phyloP scores from a whole-genome alignment of 2,113 vertebrate genomes.

The Melanotaenia duboulayi region DNA sequence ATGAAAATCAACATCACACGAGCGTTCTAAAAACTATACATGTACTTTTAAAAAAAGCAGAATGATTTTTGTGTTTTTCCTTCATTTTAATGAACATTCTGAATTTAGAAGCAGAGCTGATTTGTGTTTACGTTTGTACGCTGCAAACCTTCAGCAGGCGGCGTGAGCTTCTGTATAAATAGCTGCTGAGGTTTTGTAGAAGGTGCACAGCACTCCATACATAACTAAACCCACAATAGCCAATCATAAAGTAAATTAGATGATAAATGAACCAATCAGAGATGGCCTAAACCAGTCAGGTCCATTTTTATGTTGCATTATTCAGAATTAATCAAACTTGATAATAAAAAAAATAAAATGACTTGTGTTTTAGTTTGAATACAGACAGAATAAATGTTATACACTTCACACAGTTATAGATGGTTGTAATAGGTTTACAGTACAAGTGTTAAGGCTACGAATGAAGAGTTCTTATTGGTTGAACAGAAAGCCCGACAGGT shows the following conservation, averaged over 20 bases:
- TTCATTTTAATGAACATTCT: slow-evolving; percentile 48
- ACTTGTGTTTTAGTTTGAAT: slow-evolving; percentile 22
- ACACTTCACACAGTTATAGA: slow-evolving; percentile 1
- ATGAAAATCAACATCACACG: slow-evolving; percentile 62
- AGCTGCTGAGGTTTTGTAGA: slow-evolving; percentile 49
- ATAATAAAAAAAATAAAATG: slow-evolving; percentile 28
- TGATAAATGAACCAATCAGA: slow-evolving; percentile 50
- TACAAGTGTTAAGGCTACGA: slow-evolving; percentile 53
- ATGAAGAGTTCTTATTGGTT: slow-evolving; percentile 31
- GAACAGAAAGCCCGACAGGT: slow-evolving; percentile 22
- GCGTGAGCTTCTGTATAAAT: slow-evolving; percentile 46
- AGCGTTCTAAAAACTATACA: slow-evolving; percentile 67
- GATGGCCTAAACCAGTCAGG: slow-evolving; percentile 71
- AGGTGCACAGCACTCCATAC: slow-evolving; percentile 69
- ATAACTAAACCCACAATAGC: slow-evolving; percentile 31
- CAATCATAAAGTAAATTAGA: slow-evolving; percentile 50
- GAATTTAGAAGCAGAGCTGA: slow-evolving; percentile 11
- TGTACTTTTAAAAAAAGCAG: slow-evolving; percentile 48
- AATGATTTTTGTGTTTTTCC: slow-evolving; percentile 35
- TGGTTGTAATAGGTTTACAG: slow-evolving; percentile 10
- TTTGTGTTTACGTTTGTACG: neutral
- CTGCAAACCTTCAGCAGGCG: neutral
- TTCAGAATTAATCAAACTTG: neutral
- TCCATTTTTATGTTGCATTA: slow-evolving; percentile 25
- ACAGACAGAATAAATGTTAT: neutral